Conservation (phyloP, 2,113 vertebrate species). For the Platichthys stellatus region DNA sequence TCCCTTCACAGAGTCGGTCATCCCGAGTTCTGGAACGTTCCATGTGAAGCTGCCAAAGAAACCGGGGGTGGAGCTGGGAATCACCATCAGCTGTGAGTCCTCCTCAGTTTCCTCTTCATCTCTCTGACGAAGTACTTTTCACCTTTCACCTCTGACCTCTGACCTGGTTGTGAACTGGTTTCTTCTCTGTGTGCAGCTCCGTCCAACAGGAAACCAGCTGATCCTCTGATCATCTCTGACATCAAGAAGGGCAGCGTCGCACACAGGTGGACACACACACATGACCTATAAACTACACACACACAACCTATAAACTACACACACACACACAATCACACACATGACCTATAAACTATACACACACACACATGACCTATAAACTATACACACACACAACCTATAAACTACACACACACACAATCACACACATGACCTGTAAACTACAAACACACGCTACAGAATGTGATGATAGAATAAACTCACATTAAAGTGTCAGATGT, state of each 20-base stretch:
- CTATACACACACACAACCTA: not conserved
- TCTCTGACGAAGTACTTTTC: no score
- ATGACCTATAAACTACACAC: not conserved
- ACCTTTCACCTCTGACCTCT: no score
- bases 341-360: not conserved
- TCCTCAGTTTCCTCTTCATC: not conserved
- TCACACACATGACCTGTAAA: not conserved
- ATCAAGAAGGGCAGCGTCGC: constrained; percentile 99
- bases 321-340: not conserved
- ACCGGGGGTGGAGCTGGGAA: constrained; percentile 95
- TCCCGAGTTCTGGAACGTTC: constrained; percentile 98
- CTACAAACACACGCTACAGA: not conserved
- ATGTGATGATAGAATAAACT: not conserved
- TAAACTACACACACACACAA: not conserved
- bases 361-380: not conserved
- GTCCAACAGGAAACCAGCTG: constrained; percentile 94
- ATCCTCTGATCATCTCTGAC: constrained; percentile 97
- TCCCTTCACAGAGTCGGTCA: constrained; percentile 89
- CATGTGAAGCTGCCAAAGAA: constrained; percentile 99
- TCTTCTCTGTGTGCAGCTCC: constrained; percentile 84
- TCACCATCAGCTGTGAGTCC: constrained; percentile 94
- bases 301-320: not conserved
- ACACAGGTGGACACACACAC: constrained; percentile 86
- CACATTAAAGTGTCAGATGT: constrained; percentile 30
- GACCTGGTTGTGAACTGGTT: no score